These are phyloP conservation scores for Yponomeuta sedellus DNA, from an alignment of 2,888 invertebrate genomes.

Conservation along the genomic window DNA sequence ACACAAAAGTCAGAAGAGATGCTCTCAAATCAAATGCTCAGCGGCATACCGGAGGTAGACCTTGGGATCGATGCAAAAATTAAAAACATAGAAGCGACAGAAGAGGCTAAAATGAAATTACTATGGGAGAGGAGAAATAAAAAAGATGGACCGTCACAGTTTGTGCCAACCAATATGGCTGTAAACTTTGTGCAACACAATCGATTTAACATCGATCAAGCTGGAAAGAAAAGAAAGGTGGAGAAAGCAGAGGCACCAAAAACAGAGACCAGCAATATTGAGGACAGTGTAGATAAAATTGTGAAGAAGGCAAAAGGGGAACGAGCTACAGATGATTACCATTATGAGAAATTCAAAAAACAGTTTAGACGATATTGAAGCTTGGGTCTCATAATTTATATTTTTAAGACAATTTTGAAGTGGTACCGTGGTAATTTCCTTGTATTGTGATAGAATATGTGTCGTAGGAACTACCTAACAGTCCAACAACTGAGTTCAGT, in stretches of 20 bases:
- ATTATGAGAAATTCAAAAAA: conserved; percentile 97
- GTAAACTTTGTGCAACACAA: conserved; percentile 99
- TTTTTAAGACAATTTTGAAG: no score
- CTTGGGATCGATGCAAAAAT: conserved; percentile 99
- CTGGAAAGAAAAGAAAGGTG: conserved; percentile 76
- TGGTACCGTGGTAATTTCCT: no score
- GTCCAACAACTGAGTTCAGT: no score
- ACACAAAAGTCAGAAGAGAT: conserved; percentile 96
- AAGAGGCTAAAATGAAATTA: conserved; percentile 96
- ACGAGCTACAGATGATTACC: conserved; percentile 97
- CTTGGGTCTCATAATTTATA: background rate
- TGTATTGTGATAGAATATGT: no score
- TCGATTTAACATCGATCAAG: conserved; percentile 93
- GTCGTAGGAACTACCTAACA: no score
- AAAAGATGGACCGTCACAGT: conserved; percentile 94
- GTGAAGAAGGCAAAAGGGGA: conserved; percentile 85
- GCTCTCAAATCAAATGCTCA: conserved; percentile 99
- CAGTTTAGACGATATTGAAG: conserved; percentile 90
- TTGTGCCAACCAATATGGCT: conserved; percentile 98
- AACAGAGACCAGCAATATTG: conserved; percentile 49
- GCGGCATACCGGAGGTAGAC: conserved; percentile 99
- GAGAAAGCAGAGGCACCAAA: conserved; percentile 70
- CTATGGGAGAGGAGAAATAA: conserved; percentile 92
- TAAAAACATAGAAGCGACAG: conserved; percentile 98
- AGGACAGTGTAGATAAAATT: conserved; percentile 70